Conservation (phyloP, 2,888 invertebrate genomes). For the Drosophila nigricruria region DNA sequence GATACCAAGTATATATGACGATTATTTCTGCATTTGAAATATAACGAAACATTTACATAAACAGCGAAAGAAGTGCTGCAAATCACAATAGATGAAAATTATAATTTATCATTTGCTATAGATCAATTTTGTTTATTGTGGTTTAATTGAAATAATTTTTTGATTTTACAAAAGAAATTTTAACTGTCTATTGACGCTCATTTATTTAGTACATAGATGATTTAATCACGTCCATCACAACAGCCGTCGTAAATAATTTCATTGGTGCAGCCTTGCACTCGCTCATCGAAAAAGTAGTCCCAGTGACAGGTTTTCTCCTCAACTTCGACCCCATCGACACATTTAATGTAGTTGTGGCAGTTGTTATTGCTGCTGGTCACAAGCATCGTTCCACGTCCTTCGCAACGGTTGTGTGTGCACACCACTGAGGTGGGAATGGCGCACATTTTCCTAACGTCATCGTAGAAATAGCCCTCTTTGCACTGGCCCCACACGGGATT, state of each 20-base stretch:
- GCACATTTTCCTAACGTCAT: constrained; percentile 51
- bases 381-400: constrained; percentile 73
- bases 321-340: constrained; percentile 53
- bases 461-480: constrained; percentile 71
- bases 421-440: constrained; percentile 51
- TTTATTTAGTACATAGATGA: too few relatives aligned
- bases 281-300: constrained; percentile 80
- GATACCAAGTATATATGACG: constrained; percentile 5
- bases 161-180: not conserved
- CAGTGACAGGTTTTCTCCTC: constrained; percentile 59
- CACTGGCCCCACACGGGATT: constrained; percentile 78
- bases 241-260: constrained; percentile 66
- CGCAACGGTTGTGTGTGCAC: constrained; percentile 80
- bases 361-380: constrained; percentile 71
- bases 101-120: not conserved
- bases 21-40: not conserved
- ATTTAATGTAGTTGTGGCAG: constrained; percentile 76
- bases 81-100: not conserved
- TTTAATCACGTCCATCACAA: constrained; percentile 66
- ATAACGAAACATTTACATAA: not conserved
- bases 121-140: not conserved
- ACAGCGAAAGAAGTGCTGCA: not conserved
- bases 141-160: not conserved
- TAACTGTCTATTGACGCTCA: too few relatives aligned
- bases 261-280: constrained; percentile 59